Percentiles rank a stretch among this genome's conserved stretches.
phyloP scores from a whole-genome alignment of 2,113 vertebrate species.

The Pholis gunnellus region DNA sequence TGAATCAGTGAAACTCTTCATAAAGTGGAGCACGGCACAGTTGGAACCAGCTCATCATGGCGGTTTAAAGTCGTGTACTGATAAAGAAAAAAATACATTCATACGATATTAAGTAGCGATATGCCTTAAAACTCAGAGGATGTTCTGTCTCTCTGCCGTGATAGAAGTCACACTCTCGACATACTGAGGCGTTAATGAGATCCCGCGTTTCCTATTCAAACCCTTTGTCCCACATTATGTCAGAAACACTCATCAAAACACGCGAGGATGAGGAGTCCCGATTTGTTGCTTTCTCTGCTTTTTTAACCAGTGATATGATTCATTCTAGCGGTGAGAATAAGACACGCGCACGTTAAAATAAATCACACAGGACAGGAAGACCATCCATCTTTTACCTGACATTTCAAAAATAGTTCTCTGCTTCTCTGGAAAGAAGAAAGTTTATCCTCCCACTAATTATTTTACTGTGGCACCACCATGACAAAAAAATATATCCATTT shows the following conservation, averaged over 20 bases:
- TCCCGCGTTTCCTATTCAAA: not conserved
- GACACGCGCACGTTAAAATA: not conserved
- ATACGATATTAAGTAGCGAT: not conserved
- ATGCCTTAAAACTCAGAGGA: conserved; percentile 42
- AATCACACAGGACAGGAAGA: not conserved
- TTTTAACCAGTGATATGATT: not conserved
- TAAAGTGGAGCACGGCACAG: not conserved
- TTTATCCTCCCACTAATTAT: not conserved
- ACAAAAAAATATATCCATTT: not conserved
- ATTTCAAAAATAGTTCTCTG: not conserved
- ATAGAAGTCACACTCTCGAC: not conserved
- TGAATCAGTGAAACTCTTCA: not conserved
- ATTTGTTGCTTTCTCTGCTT: not conserved
- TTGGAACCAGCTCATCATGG: not conserved
- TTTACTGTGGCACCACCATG: not conserved
- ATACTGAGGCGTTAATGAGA: not conserved
- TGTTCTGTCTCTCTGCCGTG: not conserved
- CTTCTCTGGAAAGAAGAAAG: not conserved
- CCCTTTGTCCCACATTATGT: not conserved
- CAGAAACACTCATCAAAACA: not conserved
- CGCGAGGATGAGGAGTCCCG: not conserved
- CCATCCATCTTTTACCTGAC: not conserved
- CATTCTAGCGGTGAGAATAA: not conserved
- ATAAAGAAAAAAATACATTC: not conserved
- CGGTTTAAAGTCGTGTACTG: not conserved